A percentile compares a stretch with the other conserved stretches of the same genome.
phyloP scores from a whole-genome alignment of 2,797 vertebrate species.

The Paramormyrops hopkinsi region DNA sequence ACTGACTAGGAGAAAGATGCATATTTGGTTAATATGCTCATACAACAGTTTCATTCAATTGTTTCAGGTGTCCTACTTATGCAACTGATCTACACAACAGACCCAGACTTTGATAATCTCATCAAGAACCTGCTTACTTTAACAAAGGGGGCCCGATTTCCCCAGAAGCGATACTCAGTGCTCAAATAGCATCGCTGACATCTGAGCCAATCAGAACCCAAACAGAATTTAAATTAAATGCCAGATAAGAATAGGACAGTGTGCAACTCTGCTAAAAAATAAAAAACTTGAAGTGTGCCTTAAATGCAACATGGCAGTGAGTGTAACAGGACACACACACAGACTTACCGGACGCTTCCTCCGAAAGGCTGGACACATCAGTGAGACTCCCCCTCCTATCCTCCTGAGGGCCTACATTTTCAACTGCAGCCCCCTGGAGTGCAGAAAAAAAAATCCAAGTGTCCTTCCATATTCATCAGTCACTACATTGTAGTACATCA shows the following conservation, averaged over 20 bases:
- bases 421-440: constrained; percentile 47
- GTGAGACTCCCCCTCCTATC: constrained; percentile 43
- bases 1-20: not conserved
- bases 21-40: not conserved
- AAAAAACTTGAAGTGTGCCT: not conserved
- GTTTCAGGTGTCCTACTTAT: not conserved
- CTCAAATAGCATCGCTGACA: not conserved
- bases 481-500: not conserved
- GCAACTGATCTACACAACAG: not conserved
- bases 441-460: not conserved
- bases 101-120: not conserved
- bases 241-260: not conserved
- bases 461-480: not conserved
- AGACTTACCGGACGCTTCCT: constrained; percentile 19
- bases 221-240: not conserved
- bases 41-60: not conserved
- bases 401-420: constrained; percentile 51
- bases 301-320: not conserved
- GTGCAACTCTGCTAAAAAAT: not conserved
- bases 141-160: not conserved
- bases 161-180: not conserved
- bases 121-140: not conserved
- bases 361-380: constrained; percentile 17
- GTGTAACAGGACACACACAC: not conserved
- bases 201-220: not conserved